phyloP scores from a whole-genome alignment of 2,113 vertebrate genomes.

The Callionymus lyra region DNA sequence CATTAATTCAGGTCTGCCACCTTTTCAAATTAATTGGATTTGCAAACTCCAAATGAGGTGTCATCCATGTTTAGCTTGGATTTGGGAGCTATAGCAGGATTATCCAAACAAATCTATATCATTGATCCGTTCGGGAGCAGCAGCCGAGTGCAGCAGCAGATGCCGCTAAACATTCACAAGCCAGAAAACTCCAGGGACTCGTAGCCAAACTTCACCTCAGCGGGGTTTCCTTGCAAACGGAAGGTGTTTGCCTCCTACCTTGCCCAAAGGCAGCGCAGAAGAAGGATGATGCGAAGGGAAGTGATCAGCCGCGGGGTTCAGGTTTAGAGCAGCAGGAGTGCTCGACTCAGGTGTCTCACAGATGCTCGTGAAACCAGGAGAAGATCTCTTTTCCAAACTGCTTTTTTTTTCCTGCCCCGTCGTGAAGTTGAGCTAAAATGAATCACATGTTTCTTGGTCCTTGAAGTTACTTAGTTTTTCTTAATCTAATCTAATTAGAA shows the following conservation, averaged over 20 bases:
- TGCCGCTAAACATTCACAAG: too few relatives aligned
- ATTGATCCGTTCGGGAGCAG: slow-evolving; percentile 15
- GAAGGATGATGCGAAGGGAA: slow-evolving; percentile 3
- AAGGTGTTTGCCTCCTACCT: slow-evolving; percentile 12
- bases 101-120: slow-evolving; percentile 16
- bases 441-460: too few relatives aligned
- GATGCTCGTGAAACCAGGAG: too few relatives aligned
- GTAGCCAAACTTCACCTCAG: too few relatives aligned
- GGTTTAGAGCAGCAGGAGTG: slow-evolving; percentile 22
- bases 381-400: too few relatives aligned
- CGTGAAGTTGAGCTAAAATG: too few relatives aligned
- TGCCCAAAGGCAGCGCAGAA: slow-evolving; percentile 18
- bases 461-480: too few relatives aligned
- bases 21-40: slow-evolving; percentile 9
- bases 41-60: slow-evolving; percentile 3
- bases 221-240: slow-evolving; percentile 4
- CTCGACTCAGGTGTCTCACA: too few relatives aligned
- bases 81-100: slow-evolving; percentile 15
- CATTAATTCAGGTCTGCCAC: background rate
- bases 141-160: slow-evolving; percentile 5
- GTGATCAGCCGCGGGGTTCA: slow-evolving; percentile 10
- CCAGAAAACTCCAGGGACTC: too few relatives aligned
- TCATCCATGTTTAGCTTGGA: slow-evolving; percentile 18
- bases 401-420: too few relatives aligned
- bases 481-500: too few relatives aligned